phyloP scores from a whole-genome alignment of 2,797 vertebrate genomes.

The Spinus olivaceus region DNA sequence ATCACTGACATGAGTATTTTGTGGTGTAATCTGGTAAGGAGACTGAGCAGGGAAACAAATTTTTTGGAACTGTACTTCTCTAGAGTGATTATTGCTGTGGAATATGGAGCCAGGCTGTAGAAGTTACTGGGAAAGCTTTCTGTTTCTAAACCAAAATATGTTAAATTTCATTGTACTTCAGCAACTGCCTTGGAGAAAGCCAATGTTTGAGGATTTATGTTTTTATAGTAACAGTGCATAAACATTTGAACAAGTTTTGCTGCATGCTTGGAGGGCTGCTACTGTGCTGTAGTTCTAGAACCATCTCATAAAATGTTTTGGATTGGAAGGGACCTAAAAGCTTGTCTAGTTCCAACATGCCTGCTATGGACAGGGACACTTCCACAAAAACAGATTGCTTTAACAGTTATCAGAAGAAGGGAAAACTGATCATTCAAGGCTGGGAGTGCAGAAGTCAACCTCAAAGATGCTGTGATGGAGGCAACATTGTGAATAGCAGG shows the following conservation, averaged over 20 bases:
- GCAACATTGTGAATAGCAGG: background rate
- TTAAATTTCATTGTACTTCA: background rate
- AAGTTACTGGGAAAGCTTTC: background rate
- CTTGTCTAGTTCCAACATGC: rapidly evolving
- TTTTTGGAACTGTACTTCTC: background rate
- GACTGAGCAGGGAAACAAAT: background rate
- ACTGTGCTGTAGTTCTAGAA: background rate
- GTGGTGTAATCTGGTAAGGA: background rate
- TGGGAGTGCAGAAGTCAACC: background rate
- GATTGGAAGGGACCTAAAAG: background rate
- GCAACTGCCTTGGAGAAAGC: background rate
- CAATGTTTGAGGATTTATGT: background rate
- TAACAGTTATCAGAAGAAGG: background rate
- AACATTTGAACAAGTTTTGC: background rate
- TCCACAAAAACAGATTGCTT: background rate
- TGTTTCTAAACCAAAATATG: background rate
- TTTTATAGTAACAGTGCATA: background rate
- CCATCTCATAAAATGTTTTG: background rate
- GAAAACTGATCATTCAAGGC: background rate
- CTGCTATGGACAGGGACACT: background rate
- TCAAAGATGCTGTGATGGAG: background rate
- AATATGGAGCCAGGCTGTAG: background rate
- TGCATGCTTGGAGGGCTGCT: background rate
- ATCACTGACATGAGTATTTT: background rate
- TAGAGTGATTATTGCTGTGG: background rate